A percentile compares a stretch with the other conserved stretches of the same genome.
Conservation (phyloP, 2,797 vertebrate species). For the Prionace glauca region DNA sequence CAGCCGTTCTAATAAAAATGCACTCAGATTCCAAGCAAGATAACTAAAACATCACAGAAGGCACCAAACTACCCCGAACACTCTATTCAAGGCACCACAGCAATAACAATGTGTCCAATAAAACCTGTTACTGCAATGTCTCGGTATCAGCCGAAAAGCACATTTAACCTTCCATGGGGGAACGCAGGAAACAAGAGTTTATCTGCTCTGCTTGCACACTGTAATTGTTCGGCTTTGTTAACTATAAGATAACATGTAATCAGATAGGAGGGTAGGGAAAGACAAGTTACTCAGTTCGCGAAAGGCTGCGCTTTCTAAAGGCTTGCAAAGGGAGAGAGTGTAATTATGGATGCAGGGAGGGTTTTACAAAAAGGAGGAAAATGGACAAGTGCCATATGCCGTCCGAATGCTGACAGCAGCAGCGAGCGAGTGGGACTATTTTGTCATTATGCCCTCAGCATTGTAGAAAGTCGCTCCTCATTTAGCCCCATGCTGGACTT, state of each 20-base stretch:
- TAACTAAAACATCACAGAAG: slow-evolving; percentile 17
- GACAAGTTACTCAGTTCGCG: background rate
- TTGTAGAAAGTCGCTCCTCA: slow-evolving; percentile 88
- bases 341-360: background rate
- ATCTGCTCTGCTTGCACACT: slow-evolving; percentile 15
- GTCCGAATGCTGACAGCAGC: slow-evolving; percentile 73
- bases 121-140: slow-evolving; percentile 24
- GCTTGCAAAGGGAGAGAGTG: background rate
- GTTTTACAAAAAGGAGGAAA: slow-evolving; percentile 51
- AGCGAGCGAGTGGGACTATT: slow-evolving; percentile 78
- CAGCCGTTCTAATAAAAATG: slow-evolving; percentile 28
- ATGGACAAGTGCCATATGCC: slow-evolving; percentile 88
- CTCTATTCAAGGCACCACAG: background rate
- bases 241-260: slow-evolving; percentile 31
- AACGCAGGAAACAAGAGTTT: slow-evolving; percentile 34
- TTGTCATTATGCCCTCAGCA: slow-evolving; percentile 90
- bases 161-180: slow-evolving; percentile 4
- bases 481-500: slow-evolving; percentile 99
- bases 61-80: background rate
- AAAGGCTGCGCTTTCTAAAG: background rate
- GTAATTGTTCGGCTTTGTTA: slow-evolving; percentile 31
- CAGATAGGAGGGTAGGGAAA: background rate
- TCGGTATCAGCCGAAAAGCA: background rate
- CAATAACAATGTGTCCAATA: slow-evolving; percentile 34
- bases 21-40: slow-evolving; percentile 28